Base-by-base conservation (phyloP, 2,113 vertebrate genomes). In the Pteruthius melanotis region DNA sequence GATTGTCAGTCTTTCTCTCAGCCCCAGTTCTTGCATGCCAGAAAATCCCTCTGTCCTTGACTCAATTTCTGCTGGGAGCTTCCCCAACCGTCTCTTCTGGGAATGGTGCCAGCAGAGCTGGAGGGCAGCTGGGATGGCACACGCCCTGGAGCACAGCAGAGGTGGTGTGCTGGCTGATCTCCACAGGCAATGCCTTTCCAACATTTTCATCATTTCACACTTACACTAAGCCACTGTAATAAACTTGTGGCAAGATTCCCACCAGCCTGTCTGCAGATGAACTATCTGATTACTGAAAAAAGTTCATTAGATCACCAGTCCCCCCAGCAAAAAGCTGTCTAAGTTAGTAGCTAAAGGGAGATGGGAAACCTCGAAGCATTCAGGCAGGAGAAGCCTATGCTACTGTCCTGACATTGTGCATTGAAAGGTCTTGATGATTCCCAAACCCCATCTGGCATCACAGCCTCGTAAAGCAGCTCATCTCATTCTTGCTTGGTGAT, bases 111-210 rank as follows among this genome's bases (percentile, higher is more conserved):
- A 81, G 77, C 1, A 0, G 20, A 12, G 54, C 40, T 39, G 81
- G 53, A 30, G 44, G 81, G n/a, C n/a, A 60, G 59, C 63, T 59
- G 87, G 84, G 49, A 17, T 72, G 42, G 47, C 20, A 11, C 14
- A 1, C 0, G 0, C 26, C 50, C 52, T 31, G 61, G 52, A 50
- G 42, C 5, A 3, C 33, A 22, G 79, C 42, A 28, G 76, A 64
- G 40, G 10, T 33, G 27, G 10, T 5, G 6, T 15, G 39, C 16
- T 71, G 49, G 21, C 49, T 63, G 53, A 60, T 15, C 69, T 81
- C 49, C 44, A 17, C 24, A 3, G 52, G 31, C 3, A 0, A 12
- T 37, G n/a, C 11, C 45, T 40, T 53, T 50, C 56, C 15, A 13
- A 50, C 20, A 6, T 14, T 83, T 76, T 27, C 35, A 24, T 54